These are phyloP conservation scores for Helicoverpa assulta DNA, from an alignment of 2,888 invertebrate species.

Conservation along the genomic window DNA sequence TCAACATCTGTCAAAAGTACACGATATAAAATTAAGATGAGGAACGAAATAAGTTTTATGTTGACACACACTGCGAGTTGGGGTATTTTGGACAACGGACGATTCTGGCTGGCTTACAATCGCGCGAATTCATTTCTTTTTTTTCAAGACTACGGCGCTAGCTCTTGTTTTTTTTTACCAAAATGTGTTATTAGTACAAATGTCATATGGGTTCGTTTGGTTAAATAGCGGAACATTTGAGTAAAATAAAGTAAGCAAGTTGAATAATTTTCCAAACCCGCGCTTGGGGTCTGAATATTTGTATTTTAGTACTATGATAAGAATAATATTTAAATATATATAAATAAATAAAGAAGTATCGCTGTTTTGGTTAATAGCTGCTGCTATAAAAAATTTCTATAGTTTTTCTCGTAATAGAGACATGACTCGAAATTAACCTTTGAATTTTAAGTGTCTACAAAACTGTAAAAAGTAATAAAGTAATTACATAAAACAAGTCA, in stretches of 20 bases:
- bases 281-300: constrained; percentile 1
- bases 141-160: constrained; percentile 11
- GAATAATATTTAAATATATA: too few species aligned
- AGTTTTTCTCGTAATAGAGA: too few species aligned
- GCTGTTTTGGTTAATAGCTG: too few species aligned
- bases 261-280: not conserved
- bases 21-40: constrained; percentile 15
- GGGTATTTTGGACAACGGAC: not conserved
- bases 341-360: too few species aligned
- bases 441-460: not conserved
- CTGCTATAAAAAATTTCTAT: too few species aligned
- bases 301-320: constrained; percentile 4
- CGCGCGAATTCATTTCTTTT: constrained; percentile 19
- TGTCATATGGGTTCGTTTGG: too few species aligned
- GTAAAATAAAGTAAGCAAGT: not conserved
- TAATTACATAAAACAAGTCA: not conserved
- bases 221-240: constrained; percentile 11
- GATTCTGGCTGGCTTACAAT: constrained; percentile 3
- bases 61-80: constrained; percentile 14
- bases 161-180: not conserved
- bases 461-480: not conserved
- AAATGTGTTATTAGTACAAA: too few species aligned
- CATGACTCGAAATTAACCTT: too few species aligned
- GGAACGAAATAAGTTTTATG: constrained; percentile 23
- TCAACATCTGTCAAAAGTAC: constrained; percentile 31